phyloP scores from a whole-genome alignment of 2,797 vertebrate genomes.

The Ibycter americanus region DNA sequence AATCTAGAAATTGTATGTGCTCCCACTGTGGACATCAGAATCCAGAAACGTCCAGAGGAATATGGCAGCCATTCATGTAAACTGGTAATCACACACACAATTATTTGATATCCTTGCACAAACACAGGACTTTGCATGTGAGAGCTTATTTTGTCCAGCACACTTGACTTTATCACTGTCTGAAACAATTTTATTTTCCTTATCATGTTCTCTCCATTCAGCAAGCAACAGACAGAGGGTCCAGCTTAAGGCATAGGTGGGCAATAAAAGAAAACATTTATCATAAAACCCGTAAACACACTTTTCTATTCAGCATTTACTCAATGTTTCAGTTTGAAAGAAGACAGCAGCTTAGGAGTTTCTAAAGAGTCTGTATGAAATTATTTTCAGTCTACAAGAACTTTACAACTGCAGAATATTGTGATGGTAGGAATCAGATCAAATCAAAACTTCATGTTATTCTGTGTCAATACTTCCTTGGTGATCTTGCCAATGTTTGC shows the following conservation, averaged over 20 bases:
- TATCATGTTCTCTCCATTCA: not conserved
- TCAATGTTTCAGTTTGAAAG: not conserved
- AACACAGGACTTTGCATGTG: fast-evolving
- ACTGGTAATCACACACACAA: fast-evolving
- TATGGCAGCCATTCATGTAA: not conserved
- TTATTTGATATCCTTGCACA: not conserved
- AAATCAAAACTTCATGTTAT: not conserved
- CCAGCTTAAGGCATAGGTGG: not conserved
- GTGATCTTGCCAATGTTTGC: not conserved
- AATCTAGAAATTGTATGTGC: not conserved
- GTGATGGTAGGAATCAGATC: not conserved
- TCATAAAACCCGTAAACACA: not conserved
- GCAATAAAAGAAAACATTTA: not conserved
- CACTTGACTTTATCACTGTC: not conserved
- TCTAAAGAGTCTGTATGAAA: not conserved
- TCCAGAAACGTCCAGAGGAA: not conserved
- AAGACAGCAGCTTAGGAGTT: not conserved
- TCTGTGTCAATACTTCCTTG: not conserved
- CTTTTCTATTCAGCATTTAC: not conserved
- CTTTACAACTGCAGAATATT: not conserved
- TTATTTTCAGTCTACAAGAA: not conserved
- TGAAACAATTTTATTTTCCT: not conserved
- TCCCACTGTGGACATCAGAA: not conserved
- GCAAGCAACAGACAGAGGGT: not conserved
- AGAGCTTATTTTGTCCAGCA: not conserved